Evolutionary conservation across 30 jellyfish, hydroid and myxozoan species (phyloP).

Genomic region (Rhopilema esculentum): DNA sequence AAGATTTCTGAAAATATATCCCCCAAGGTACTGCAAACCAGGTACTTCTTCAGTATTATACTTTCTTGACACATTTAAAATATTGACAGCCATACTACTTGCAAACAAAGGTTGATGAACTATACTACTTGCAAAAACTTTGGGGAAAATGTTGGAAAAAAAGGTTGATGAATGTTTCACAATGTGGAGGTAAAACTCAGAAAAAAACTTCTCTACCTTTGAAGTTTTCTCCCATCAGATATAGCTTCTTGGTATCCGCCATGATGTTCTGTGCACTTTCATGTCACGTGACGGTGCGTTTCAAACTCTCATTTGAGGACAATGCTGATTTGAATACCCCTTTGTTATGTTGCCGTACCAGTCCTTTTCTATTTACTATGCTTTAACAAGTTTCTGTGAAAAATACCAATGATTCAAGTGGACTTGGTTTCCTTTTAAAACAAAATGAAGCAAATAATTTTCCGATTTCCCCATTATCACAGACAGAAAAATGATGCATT

Average conservation of each 20-base stretch:
- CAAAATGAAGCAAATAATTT: too few relatives aligned
- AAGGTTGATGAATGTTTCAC: neutral
- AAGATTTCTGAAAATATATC: conserved; percentile 30
- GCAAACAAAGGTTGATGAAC: conserved; percentile 5
- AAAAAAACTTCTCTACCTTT: conserved; percentile 10
- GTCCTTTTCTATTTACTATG: conserved; percentile 2
- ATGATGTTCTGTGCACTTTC: conserved; percentile 18
- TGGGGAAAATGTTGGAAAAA: neutral
- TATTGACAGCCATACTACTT: neutral
- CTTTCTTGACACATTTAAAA: neutral
- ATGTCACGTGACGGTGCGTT: conserved; percentile 39
- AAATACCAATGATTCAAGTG: neutral
- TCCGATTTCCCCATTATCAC: too few relatives aligned
- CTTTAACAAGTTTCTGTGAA: neutral
- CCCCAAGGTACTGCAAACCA: conserved; percentile 42
- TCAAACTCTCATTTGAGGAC: neutral
- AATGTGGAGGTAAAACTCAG: neutral
- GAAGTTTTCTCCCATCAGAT: neutral
- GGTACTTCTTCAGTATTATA: neutral
- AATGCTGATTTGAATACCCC: conserved; percentile 11
- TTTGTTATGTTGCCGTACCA: conserved; percentile 29
- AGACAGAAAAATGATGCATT: too few relatives aligned
- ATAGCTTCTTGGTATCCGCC: neutral
- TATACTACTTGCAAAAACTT: too few relatives aligned
- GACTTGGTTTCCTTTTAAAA: too few relatives aligned